Conservation (phyloP, 2,888 invertebrate species). For the Spisula subtruncata region DNA sequence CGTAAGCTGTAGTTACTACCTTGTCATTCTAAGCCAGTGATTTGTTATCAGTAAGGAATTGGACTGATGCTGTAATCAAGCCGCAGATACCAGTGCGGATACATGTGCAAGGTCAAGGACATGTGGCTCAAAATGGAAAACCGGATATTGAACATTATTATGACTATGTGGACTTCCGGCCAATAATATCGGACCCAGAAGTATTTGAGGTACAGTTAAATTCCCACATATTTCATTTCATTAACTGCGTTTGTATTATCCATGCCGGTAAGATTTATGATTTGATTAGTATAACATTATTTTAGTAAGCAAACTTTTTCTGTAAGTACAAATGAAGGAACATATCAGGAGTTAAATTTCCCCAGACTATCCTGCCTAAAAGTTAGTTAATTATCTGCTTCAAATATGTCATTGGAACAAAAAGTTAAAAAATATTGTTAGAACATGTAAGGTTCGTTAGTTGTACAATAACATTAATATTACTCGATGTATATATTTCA, state of each 20-base stretch:
- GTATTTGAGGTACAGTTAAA: conserved; percentile 71
- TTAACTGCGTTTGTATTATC: too few species aligned
- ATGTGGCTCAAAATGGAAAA: conserved; percentile 37
- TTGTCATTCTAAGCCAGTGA: too few species aligned
- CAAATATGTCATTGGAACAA: background rate
- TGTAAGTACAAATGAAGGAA: background rate
- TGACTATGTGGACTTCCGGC: conserved; percentile 75
- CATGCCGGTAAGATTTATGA: background rate
- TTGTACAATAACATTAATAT: too few species aligned
- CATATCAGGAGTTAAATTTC: too few species aligned
- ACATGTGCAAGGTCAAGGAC: conserved; percentile 52
- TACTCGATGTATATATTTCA: background rate
- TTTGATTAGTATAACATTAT: background rate
- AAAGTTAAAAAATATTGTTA: background rate
- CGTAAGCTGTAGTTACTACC: too few species aligned
- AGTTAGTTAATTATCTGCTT: background rate
- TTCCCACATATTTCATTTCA: too few species aligned
- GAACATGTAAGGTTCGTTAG: too few species aligned
- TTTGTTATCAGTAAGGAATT: conserved; percentile 59
- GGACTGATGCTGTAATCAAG: conserved; percentile 67
- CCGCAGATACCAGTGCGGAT: conserved; percentile 74
- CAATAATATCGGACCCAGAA: conserved; percentile 51
- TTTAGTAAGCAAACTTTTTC: background rate
- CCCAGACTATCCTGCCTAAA: background rate
- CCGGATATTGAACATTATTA: conserved; percentile 74